These are phyloP conservation scores for Plebejus anna DNA, from an alignment of 2,888 invertebrate genomes.

Conservation along the genomic window DNA sequence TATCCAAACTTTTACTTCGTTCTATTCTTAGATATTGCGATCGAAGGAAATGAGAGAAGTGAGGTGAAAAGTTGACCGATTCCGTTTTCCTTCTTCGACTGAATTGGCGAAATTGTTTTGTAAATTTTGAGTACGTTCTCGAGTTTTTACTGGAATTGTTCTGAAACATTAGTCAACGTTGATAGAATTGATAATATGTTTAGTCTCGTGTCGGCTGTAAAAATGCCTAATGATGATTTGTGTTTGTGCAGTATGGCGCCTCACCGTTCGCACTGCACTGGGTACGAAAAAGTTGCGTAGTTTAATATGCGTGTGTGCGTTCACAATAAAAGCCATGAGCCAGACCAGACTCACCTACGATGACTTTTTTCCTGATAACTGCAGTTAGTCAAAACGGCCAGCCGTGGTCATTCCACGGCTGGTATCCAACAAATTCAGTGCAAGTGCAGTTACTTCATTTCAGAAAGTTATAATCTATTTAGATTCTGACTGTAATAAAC, in stretches of 20 bases:
- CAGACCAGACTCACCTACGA: background rate
- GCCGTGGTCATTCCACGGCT: too few relatives aligned
- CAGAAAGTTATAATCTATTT: too few relatives aligned
- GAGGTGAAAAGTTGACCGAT: background rate
- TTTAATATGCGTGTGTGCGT: conserved; percentile 38
- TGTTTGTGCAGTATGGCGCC: conserved; percentile 43
- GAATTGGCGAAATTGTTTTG: background rate
- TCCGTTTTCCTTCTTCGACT: background rate
- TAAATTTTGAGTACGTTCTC: background rate
- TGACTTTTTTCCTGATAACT: background rate
- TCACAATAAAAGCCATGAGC: conserved; percentile 19
- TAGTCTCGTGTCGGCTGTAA: conserved; percentile 50
- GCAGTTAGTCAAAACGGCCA: background rate
- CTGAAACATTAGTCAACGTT: conserved; percentile 19
- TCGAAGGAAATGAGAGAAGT: background rate
- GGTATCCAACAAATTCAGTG: too few relatives aligned
- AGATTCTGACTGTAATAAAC: background rate
- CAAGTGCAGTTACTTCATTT: too few relatives aligned
- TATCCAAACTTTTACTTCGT: conserved; percentile 11
- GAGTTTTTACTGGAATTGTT: background rate
- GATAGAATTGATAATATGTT: conserved; percentile 44
- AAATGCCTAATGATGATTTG: conserved; percentile 40
- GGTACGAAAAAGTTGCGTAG: conserved; percentile 45
- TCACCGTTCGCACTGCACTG: conserved; percentile 33
- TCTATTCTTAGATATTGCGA: conserved; percentile 10